phyloP scores from a whole-genome alignment of 2,888 invertebrate genomes.

The Hartigia nigra region DNA sequence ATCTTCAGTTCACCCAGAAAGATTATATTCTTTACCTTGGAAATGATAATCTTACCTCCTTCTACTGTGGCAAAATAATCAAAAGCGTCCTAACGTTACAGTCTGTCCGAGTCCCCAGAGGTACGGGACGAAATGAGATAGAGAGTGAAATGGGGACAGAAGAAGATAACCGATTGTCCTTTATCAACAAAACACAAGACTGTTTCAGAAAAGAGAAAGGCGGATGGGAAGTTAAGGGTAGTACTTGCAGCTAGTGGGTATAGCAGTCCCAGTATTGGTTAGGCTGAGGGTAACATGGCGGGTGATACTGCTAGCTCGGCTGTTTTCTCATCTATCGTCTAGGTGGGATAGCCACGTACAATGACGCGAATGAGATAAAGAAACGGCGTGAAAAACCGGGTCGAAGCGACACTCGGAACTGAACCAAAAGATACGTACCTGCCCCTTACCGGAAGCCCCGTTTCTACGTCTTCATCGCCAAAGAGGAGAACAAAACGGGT shows the following conservation, averaged over 20 bases:
- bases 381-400: conserved; percentile 13
- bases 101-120: conserved; percentile 16
- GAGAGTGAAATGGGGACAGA: conserved; percentile 24
- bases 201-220: background rate
- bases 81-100: conserved; percentile 18
- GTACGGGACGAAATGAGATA: conserved; percentile 1
- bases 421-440: conserved; percentile 11
- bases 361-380: background rate
- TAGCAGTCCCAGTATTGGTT: background rate
- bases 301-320: background rate
- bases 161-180: conserved; percentile 39
- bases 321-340: conserved; percentile 33
- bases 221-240: background rate
- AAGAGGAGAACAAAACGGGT: conserved; percentile 14
- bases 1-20: background rate
- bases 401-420: conserved; percentile 6
- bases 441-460: background rate
- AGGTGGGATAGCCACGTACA: background rate
- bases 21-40: background rate
- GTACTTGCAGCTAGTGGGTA: background rate
- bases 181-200: conserved; percentile 31
- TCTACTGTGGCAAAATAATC: background rate
- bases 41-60: background rate
- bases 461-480: background rate
- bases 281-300: background rate